Base-by-base conservation (phyloP, 2,888 invertebrate species). In the Sminthurinus aureus region DNA sequence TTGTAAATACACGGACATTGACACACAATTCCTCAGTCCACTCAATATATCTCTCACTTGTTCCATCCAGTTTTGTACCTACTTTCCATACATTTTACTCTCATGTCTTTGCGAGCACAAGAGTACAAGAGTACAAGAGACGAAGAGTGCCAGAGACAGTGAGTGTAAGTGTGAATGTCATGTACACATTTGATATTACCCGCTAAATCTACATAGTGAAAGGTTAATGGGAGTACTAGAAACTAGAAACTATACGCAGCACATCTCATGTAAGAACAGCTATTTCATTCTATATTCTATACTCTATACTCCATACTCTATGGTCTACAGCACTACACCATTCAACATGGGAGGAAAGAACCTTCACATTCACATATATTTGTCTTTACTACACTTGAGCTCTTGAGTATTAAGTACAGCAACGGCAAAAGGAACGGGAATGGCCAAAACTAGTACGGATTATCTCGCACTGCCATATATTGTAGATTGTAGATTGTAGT, bases 211-310 rank as follows among this genome's bases (percentile, higher is more conserved):
- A 71, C 71, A 71, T 26, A 26, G 13, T 26, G 71, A 71, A 71
- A 71, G 71, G 71, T 71, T 71, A 71, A 71, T 71, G 71, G 20
- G 71, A 71, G 24, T 24, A 67, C 67, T 67, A 26, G 69, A 69
- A 58, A 3, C 58, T 6, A 58, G 4, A 58, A 3, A 58, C 58
- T 38, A 38, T 38, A 38, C 38, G n/a, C n/a, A n/a, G n/a, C n/a
- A n/a, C n/a, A n/a, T n/a, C n/a, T n/a, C n/a, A n/a, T n/a, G n/a
- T n/a, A n/a, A n/a, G n/a, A n/a, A n/a, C n/a, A n/a, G n/a, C n/a
- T n/a, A n/a, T n/a, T n/a, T n/a, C n/a, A n/a, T n/a, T n/a, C n/a
- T n/a, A n/a, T n/a, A n/a, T n/a, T n/a, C n/a, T n/a, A n/a, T n/a
- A n/a, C n/a, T n/a, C n/a, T 38, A 38, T 38, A 38, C 38, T 38